Base-by-base conservation (phyloP, 2,113 vertebrate genomes). In the Hypanus sabinus region DNA sequence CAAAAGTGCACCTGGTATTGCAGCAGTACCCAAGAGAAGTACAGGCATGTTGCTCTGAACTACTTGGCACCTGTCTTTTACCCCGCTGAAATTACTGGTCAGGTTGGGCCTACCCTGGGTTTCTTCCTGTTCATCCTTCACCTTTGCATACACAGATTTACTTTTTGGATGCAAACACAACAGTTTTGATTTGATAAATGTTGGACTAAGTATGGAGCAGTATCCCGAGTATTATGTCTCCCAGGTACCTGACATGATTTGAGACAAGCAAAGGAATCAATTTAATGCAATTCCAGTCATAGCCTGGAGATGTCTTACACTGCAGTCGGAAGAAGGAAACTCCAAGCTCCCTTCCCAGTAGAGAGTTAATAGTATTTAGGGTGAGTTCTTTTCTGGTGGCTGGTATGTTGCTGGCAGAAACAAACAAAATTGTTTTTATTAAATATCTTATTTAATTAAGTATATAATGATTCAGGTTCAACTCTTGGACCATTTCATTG, bases 221-320 rank as follows among this genome's bases (percentile, higher is more conserved):
- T 88, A 88, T n/a, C 27, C 12, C 30, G 22, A 88, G 27, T n/a
- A 88, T 60, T 30, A n/a, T 24, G 65, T 38, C 60, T 70, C 65
- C n/a, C n/a, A 92, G 33, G 20, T 70, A 62, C 65, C 33, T 70
- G 20, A 9, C 88, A 33, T 36, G 33, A 92, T 70, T 70, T 71
- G 24, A 16, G 83, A 16, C 60, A 57, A 55, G 6, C 12, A n/a
- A 27, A 92, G 62, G 62, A 92, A 92, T 92, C 88, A 70, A 70
- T 92, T 92, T 71, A 92, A 70, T 70, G 70, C 20, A 30, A 70
- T 70, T 36, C 62, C 62, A 92, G n/a, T 38, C 33, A 22, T 38
- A 92, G 88, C 62, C 62, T 92, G 65, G 33, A 92, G 88, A 68
- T 92, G 88, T 92, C 18, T 92, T 70, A 36, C n/a, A 92, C 12